These are phyloP conservation scores for Patella vulgata DNA, from an alignment of 1,140 invertebrate genomes.

Conservation along the genomic window DNA sequence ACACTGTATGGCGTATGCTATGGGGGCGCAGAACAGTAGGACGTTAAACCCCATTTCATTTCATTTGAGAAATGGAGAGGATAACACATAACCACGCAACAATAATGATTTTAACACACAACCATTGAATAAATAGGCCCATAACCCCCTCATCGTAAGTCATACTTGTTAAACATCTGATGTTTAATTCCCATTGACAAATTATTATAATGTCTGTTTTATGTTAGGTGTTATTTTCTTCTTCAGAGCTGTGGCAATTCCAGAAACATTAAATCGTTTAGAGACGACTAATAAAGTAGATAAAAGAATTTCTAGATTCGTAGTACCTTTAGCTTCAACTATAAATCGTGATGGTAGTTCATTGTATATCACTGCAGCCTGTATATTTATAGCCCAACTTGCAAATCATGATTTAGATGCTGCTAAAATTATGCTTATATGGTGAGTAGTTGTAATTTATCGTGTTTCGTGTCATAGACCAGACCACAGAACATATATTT, in stretches of 20 bases:
- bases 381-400: constrained; percentile 45
- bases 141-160: no score
- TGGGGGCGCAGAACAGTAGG: no score
- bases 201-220: no score
- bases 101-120: no score
- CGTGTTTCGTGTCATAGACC: no score
- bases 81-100: no score
- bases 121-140: no score
- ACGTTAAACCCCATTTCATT: neutral
- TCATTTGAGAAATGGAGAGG: no score
- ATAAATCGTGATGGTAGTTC: constrained; percentile 40
- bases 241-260: constrained; percentile 46
- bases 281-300: constrained; percentile 40
- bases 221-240: no score
- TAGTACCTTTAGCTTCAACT: constrained; percentile 42
- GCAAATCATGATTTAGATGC: constrained; percentile 22
- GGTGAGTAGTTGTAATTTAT: constrained; percentile 28
- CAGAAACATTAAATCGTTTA: constrained; percentile 32
- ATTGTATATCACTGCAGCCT: constrained; percentile 34
- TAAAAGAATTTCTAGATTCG: constrained; percentile 39
- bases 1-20: no score
- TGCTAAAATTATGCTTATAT: constrained; percentile 38
- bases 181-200: no score
- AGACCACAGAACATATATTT: neutral
- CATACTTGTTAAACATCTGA: no score